Base-by-base conservation (phyloP, 2,113 vertebrate species). In the Glaucomys volans region DNA sequence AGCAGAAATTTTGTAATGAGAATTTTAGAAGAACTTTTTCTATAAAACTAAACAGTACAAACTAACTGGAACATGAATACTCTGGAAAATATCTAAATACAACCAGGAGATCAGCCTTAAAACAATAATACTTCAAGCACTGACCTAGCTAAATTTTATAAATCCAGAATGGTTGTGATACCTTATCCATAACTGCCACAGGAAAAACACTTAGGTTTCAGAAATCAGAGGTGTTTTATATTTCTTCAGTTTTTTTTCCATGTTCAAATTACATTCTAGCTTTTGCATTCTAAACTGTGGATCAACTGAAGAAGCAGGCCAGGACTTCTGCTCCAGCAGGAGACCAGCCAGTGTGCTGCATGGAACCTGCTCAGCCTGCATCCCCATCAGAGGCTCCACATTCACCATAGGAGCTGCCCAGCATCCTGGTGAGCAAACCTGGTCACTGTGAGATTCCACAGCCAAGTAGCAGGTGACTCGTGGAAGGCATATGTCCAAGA, bases 21-120 rank as follows among this genome's bases (percentile, higher is more conserved):
- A 62, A 91, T 80, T 83, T 91, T 77, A 87, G 64, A 95, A 81
- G 40, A 22, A 66, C 13, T 82, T 90, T 67, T 83, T 44, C 75
- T 50, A 64, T 62, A 77, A 83, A 95, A 91, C 22, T 90, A 84
- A 94, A 76, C 1, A 82, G 35, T 30, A 91, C 22, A 69, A 67
- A 14, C 75, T 88, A 83, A 71, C 40, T 54, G 74, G 50, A 92
- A 95, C 71, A 92, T 64, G 76, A 20, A 69, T 69, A 85, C 40
- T 30, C 13, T 44, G 82, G 22, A 32, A 89, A 85, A 90, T 57
- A 85, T 30, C 24, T 94, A 86, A 92, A 91, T 20, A 85, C 22
- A 85, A 69, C 40, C 44, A 72, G 79, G 22, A 89, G 14, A 64
- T 18, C 30, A 82, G 35, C 28, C n/a, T 95, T 79, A 59, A 74